phyloP scores from a whole-genome alignment of 2,113 vertebrate genomes.

The Panthera tigris region DNA sequence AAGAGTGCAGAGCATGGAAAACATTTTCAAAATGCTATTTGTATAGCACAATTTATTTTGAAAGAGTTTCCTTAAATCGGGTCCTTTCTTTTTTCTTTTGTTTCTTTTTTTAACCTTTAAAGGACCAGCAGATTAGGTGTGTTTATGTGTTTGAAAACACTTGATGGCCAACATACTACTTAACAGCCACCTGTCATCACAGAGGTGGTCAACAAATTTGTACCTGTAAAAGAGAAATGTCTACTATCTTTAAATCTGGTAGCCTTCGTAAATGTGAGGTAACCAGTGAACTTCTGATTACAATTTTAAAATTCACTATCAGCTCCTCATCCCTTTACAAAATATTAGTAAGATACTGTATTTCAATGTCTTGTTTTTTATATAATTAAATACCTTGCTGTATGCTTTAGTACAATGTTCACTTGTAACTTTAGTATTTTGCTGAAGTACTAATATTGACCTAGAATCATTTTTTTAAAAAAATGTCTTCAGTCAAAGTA shows the following conservation, averaged over 20 bases:
- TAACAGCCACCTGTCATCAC: neutral
- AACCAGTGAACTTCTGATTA: neutral
- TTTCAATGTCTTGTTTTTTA: neutral
- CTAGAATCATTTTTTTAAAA: neutral
- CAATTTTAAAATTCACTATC: neutral
- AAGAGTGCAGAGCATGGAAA: neutral
- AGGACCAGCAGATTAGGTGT: neutral
- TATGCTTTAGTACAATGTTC: neutral
- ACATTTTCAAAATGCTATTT: neutral
- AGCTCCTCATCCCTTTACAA: neutral
- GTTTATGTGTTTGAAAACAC: neutral
- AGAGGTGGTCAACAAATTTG: neutral
- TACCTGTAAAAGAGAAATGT: neutral
- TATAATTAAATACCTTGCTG: neutral
- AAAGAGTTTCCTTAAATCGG: neutral
- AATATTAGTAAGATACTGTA: neutral
- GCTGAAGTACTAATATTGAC: neutral
- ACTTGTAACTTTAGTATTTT: neutral
- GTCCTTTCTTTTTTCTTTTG: neutral
- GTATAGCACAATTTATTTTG: neutral
- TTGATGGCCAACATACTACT: neutral
- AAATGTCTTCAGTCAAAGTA: neutral
- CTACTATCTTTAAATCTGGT: neutral
- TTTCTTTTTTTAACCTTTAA: neutral
- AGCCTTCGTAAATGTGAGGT: neutral